Evolutionary conservation across 2,888 invertebrate species (phyloP).

Genomic region (Apotomis capreana): DNA sequence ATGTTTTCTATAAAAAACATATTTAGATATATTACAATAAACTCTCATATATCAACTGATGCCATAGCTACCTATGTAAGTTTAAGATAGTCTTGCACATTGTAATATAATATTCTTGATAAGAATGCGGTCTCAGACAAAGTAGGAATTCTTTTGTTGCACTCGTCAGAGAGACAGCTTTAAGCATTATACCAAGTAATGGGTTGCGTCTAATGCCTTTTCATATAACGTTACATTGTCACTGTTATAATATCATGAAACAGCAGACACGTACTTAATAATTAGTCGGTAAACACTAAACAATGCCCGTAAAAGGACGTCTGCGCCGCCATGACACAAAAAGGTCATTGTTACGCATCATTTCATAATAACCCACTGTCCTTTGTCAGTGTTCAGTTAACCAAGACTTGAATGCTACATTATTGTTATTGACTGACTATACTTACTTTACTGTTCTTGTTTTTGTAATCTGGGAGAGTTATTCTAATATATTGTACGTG

Average conservation of each 20-base stretch:
- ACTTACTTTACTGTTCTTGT: slow-evolving; percentile 20
- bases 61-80: background rate
- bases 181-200: slow-evolving; percentile 13
- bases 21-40: background rate
- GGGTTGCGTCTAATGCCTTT: slow-evolving; percentile 7
- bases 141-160: slow-evolving; percentile 8
- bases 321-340: slow-evolving; percentile 54
- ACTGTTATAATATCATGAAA: slow-evolving; percentile 32
- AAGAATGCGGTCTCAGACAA: background rate
- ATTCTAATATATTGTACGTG: too few relatives aligned
- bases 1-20: background rate
- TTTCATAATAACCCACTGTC: slow-evolving; percentile 59
- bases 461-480: background rate
- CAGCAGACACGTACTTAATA: slow-evolving; percentile 35
- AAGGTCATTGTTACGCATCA: slow-evolving; percentile 70
- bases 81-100: background rate
- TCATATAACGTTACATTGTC: slow-evolving; percentile 19
- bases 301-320: slow-evolving; percentile 53
- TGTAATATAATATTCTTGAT: slow-evolving; percentile 15
- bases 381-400: slow-evolving; percentile 49
- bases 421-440: slow-evolving; percentile 21
- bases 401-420: slow-evolving; percentile 49
- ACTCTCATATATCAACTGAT: background rate
- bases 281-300: slow-evolving; percentile 46
- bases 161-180: background rate